These are phyloP conservation scores for Oncorhynchus keta DNA, from an alignment of 2,113 vertebrate genomes.

Conservation along the genomic window DNA sequence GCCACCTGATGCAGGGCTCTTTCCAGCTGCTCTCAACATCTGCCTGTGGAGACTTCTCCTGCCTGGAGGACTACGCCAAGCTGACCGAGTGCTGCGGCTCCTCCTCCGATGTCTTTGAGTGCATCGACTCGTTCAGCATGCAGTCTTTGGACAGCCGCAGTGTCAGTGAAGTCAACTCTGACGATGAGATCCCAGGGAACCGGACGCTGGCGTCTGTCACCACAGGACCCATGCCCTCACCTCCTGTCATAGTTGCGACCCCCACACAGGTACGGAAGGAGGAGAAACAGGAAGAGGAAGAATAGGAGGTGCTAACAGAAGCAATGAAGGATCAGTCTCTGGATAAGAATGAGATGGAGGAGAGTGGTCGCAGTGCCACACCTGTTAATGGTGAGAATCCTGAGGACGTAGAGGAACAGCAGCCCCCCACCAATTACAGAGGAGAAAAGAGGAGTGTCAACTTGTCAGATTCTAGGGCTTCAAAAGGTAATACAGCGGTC, in stretches of 20 bases:
- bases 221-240: conserved; percentile 58
- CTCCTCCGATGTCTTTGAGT: conserved; percentile 96
- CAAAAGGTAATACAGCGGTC: conserved; percentile 79
- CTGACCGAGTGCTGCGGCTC: conserved; percentile 92
- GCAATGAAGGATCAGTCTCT: conserved; percentile 67
- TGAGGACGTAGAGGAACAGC: conserved; percentile 71
- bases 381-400: conserved; percentile 94
- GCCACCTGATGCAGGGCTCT: conserved; percentile 94
- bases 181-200: conserved; percentile 89
- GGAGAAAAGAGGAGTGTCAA: conserved; percentile 68
- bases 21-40: conserved; percentile 95
- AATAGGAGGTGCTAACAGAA: conserved; percentile 63
- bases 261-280: conserved; percentile 55
- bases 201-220: conserved; percentile 80
- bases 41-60: conserved; percentile 86
- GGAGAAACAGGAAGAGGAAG: conserved; percentile 49
- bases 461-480: conserved; percentile 78
- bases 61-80: conserved; percentile 92
- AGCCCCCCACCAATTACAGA: conserved; percentile 46
- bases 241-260: conserved; percentile 55
- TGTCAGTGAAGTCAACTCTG: conserved; percentile 97
- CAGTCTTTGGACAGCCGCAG: conserved; percentile 97
- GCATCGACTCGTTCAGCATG: conserved; percentile 95
- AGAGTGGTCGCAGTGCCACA: conserved; percentile 92
- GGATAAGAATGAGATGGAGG: conserved; percentile 98